These are phyloP conservation scores for Drosophila borealis DNA, from an alignment of 2,888 invertebrate genomes.

Conservation along the genomic window DNA sequence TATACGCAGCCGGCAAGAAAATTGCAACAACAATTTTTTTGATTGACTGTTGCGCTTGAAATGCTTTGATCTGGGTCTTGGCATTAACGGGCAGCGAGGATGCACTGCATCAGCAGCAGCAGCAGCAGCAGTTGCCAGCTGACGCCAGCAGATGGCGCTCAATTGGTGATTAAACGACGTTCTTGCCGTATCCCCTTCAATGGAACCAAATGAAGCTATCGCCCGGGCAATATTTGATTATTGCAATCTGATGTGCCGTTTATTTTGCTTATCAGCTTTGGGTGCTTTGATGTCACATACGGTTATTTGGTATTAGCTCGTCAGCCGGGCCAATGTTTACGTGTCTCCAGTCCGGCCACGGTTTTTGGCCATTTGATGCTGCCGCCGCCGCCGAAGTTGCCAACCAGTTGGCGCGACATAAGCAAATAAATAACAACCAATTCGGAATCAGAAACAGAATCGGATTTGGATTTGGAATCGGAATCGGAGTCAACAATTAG, in stretches of 20 bases:
- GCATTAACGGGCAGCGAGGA: slow-evolving; percentile 8
- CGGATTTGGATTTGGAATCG: slow-evolving; percentile 7
- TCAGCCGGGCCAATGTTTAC: slow-evolving; percentile 56
- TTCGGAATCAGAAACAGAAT: slow-evolving; percentile 23
- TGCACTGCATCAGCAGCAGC: slow-evolving; percentile 11
- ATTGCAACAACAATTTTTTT: slow-evolving; percentile 54
- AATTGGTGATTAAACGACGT: slow-evolving; percentile 43
- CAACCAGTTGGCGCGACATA: slow-evolving; percentile 72
- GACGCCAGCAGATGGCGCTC: slow-evolving; percentile 75
- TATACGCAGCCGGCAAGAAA: slow-evolving; percentile 34
- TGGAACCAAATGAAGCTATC: slow-evolving; percentile 47
- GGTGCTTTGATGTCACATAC: slow-evolving; percentile 70
- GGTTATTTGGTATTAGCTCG: slow-evolving; percentile 38
- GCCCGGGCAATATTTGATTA: slow-evolving; percentile 40
- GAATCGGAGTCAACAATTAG: slow-evolving; percentile 5
- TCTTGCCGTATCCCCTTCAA: slow-evolving; percentile 2
- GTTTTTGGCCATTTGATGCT: slow-evolving; percentile 70
- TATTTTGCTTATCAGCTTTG: slow-evolving; percentile 61
- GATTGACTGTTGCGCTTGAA: slow-evolving; percentile 78
- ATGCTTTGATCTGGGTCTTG: slow-evolving; percentile 69
- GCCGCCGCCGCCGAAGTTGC: slow-evolving; percentile 60
- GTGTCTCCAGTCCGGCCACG: slow-evolving; percentile 32
- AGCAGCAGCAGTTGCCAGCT: slow-evolving; percentile 28
- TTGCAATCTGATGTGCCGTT: slow-evolving; percentile 54
- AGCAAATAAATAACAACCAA: slow-evolving; percentile 66